Evolutionary conservation across 2,113 vertebrate species (phyloP).

Genomic region (Rhinoderma darwinii): DNA sequence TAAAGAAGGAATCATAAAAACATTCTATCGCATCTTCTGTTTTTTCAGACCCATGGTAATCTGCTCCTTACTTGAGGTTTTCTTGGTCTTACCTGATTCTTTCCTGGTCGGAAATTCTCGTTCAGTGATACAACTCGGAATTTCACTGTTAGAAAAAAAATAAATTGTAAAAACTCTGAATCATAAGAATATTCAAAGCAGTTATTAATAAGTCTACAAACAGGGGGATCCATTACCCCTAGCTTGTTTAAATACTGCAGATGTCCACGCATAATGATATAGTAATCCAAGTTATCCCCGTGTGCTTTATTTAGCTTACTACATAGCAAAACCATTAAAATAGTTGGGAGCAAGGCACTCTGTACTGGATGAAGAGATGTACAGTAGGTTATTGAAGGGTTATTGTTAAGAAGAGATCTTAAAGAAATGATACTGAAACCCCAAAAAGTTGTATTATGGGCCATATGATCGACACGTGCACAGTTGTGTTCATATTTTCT

Average conservation of each 20-base stretch:
- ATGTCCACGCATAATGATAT: not conserved
- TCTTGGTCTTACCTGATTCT: conserved; percentile 58
- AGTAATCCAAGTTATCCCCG: too few species aligned
- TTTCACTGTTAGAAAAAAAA: conserved; percentile 58
- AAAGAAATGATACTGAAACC: too few species aligned
- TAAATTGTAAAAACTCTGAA: not conserved
- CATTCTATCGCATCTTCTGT: not conserved
- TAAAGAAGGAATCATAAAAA: too few species aligned
- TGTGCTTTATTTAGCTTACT: too few species aligned
- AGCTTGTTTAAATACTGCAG: not conserved
- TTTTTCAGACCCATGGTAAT: not conserved
- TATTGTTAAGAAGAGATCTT: too few species aligned
- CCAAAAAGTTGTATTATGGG: too few species aligned
- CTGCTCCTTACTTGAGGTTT: not conserved
- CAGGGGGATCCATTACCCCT: not conserved
- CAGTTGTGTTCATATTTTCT: too few species aligned
- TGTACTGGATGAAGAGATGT: too few species aligned
- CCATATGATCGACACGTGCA: too few species aligned
- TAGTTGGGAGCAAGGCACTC: too few species aligned
- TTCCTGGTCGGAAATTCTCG: conserved; percentile 65
- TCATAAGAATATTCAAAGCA: not conserved
- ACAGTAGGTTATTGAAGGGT: too few species aligned
- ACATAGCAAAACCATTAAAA: too few species aligned
- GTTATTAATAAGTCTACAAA: not conserved
- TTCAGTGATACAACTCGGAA: conserved; percentile 64